Base-by-base conservation (phyloP, 2,888 invertebrate species). In the Amorpha juglandis region DNA sequence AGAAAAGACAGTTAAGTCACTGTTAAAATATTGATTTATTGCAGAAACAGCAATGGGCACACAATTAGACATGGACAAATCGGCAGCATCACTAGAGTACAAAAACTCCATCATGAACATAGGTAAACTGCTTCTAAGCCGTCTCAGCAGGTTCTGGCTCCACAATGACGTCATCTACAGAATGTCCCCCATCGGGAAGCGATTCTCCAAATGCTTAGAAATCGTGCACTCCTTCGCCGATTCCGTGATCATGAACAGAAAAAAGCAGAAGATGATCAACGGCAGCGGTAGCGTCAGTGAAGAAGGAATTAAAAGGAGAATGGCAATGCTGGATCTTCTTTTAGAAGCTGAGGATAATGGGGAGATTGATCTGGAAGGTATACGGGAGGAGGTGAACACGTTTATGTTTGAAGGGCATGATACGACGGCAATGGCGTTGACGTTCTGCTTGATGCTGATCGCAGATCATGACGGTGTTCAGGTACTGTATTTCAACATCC, bases 341-440 rank as follows among this genome's bases (percentile, higher is more conserved):
- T 76, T 96, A 19, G 94, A 94, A 67, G 91, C 94, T 3, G 94
- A 92, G 72, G 90, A 90, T 45, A 92, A 94, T 68, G 94, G 94
- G 1, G 86, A 93, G 70, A 84, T 96, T 35, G 94, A 93, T 50
- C 89, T 95, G 72, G 81, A 94, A 38, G 95, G 95, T 62, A 94
- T 96, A 68, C 89, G 95, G 64, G 95, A 96, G 75, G 95, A 96
- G 87, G 95, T 96, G 0, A 95, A 96, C 73, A 96, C 96, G 0
- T 95, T 96, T 73, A 95, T 96, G 95, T 96, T 96, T 85, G 95
- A 94, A 81, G 95, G 94, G 1, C 95, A 79, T 80, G 80, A 65
- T 51, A 62, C 65, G 6, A 68, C 65, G 42, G 65, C 63, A 9
- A 50, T 89, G 78, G 89, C 87, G 0, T 69, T 94, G 14, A 78